Base-by-base conservation (phyloP, 2,113 vertebrate species). In the Cyanoderma ruficeps region DNA sequence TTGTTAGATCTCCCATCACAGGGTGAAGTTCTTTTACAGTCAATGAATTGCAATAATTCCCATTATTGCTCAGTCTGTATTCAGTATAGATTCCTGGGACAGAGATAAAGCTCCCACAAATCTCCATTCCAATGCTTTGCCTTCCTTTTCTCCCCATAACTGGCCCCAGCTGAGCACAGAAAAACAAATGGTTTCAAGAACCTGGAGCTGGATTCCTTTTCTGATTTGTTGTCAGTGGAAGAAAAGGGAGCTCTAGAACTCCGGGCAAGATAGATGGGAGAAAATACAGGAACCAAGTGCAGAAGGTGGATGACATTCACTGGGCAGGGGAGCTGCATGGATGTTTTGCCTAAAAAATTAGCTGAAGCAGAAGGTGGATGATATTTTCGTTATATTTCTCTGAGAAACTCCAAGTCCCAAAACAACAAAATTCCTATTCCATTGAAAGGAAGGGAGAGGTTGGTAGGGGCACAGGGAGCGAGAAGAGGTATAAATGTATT, bases 391-490 rank as follows among this genome's bases (percentile, higher is more conserved):
- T 35, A 39, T 2, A 23, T 52, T 93, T 60, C 19, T 76, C 57
- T 37, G 20, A 68, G 52, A 78, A 90, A 82, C 5, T 53, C 28
- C 6, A 13, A 49, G 20, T 78, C 8, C 1, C 10, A 19, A 70
- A 44, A 33, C 1, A 87, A 7, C 5, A 89, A 65, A 64, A 52
- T 55, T 56, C 9, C 5, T 67, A 23, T 67, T 60, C 71, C 11
- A 60, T 5, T 77, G 20, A 89, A 65, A 64, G 8, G 5, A 55
- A 11, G 1, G 0, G 4, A 83, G 11, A 57, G 77, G 47, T 27
- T 59, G 31, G 30, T 42, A 42, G 17, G 7, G 15, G 1, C 11
- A 16, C 15, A 13, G 8, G 13, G 8, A 3, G 7, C 0, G 0
- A 35, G 14, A 31, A 50, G 31, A 52, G 6, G 7, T 59, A 5